Conservation (phyloP, 1,140 invertebrate genomes). For the Pogonus chalceus region DNA sequence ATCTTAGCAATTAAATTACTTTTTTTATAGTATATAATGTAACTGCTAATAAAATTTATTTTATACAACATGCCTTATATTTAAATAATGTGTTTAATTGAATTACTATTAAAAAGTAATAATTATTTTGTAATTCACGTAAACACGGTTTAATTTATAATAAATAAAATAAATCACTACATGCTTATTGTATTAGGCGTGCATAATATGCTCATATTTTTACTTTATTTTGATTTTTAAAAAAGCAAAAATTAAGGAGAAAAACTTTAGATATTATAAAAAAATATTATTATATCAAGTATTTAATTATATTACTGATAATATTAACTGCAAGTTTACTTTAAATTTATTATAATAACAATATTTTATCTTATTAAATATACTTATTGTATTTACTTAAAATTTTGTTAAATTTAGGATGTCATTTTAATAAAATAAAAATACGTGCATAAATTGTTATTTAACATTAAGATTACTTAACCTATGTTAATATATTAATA, state of each 20-base stretch:
- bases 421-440: too few species aligned
- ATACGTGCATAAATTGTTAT: neutral
- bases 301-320: too few species aligned
- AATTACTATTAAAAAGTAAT: neutral
- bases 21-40: neutral
- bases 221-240: neutral
- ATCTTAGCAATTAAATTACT: neutral
- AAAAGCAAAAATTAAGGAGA: too few species aligned
- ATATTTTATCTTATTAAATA: too few species aligned
- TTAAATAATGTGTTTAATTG: neutral
- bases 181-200: neutral
- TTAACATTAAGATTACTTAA: neutral
- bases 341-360: too few species aligned
- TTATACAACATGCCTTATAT: neutral
- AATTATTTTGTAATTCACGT: neutral
- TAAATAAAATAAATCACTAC: constrained; percentile 1
- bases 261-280: too few species aligned
- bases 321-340: too few species aligned
- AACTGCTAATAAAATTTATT: too few species aligned
- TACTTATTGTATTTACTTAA: too few species aligned
- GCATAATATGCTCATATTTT: constrained; percentile 1
- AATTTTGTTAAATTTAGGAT: too few species aligned
- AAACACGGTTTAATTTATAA: neutral
- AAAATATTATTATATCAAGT: too few species aligned
- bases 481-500: constrained; percentile 6